Base-by-base conservation (phyloP, 1,140 invertebrate genomes). In the Drosophila sp. region DNA sequence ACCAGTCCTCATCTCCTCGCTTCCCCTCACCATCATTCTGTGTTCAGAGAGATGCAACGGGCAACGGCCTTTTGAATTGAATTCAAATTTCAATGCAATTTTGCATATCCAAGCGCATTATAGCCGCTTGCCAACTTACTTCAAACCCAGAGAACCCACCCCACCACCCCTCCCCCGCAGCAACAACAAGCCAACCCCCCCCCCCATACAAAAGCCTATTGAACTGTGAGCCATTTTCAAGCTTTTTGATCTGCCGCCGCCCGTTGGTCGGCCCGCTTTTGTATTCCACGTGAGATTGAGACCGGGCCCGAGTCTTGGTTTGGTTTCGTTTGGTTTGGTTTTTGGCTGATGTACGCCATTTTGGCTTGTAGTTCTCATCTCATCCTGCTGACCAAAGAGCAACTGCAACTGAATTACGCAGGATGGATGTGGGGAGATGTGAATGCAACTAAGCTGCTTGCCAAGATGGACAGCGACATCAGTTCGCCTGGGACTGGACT, bases 61-160 rank as follows among this genome's bases (percentile, higher is more conserved):
- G 60, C 82, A 89, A 67, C 75, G 72, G 83, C 61, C 83, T 82
- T 78, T 80, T 86, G 86, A 90, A 90, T 90, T 90, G 82, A 90
- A 90, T 90, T 90, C 87, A 86, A 87, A 90, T 90, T 90, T 90
- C 86, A 90, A 90, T 90, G 82, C 86, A 90, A 90, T 90, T 90
- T 90, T 90, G 82, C 86, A 90, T 87, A 87, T 87, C 84, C 84
- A 89, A 87, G 83, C 84, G 83, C 80, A 87, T 87, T 87, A 87
- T 89, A 89, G 84, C 84, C 86, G 87, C 86, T 80, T 90, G 86
- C 82, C 82, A 82, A 90, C 87, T 90, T 90, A 90, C 81, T 85
- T 76, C 63, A 60, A 65, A 66, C 71, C 54, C 23, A 17, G 17
- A 10, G 8, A 11, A 10, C 35, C 30, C 27, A 29, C 11, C 40